Evolutionary conservation across 2,797 vertebrate species (phyloP).

Genomic region (Sebastes hubbsi): DNA sequence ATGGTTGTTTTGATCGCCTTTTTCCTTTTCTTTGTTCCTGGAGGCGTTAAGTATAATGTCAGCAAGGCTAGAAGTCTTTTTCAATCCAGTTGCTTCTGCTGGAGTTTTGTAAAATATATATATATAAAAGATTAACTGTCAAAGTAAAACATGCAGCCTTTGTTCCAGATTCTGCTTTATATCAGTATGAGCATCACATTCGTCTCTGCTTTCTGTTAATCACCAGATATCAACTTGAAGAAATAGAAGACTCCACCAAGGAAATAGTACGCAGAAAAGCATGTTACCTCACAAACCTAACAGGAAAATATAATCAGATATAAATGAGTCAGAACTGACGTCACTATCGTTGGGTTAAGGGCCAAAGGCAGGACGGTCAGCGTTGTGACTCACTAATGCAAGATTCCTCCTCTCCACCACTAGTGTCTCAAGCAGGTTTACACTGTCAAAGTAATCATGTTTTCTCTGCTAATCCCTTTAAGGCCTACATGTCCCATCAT

Average conservation of each 20-base stretch:
- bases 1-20: neutral
- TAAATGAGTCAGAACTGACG: neutral
- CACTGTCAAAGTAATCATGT: constrained; percentile 62
- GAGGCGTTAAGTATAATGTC: neutral
- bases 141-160: neutral
- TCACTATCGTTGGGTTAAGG: neutral
- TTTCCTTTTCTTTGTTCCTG: neutral
- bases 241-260: neutral
- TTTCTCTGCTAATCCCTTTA: constrained; percentile 67
- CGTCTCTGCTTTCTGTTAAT: neutral
- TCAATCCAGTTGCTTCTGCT: neutral
- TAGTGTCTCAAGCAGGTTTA: constrained; percentile 44
- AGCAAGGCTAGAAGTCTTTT: neutral
- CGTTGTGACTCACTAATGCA: neutral
- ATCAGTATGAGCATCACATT: neutral
- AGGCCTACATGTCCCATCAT: constrained; percentile 61
- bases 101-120: neutral
- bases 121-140: neutral
- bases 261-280: neutral
- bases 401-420: neutral
- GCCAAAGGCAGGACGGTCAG: neutral
- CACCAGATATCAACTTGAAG: neutral
- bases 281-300: neutral
- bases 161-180: neutral
- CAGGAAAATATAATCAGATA: neutral